Evolutionary conservation across 2,113 vertebrate species (phyloP).

Genomic region (Rhynchomys soricoides): DNA sequence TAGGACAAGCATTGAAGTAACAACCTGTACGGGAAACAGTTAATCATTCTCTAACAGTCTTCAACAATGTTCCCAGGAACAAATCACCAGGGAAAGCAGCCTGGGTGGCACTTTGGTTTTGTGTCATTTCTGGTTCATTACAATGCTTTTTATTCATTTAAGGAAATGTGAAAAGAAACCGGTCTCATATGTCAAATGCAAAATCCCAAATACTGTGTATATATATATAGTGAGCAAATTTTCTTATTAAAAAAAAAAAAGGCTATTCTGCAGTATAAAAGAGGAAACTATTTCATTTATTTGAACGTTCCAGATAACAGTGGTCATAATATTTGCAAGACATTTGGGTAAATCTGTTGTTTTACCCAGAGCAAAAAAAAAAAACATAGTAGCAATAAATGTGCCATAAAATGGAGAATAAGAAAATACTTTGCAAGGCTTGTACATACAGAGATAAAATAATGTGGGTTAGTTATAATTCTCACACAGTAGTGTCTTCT

Average conservation of each 20-base stretch:
- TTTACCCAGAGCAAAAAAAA: conserved; percentile 64
- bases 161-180: conserved; percentile 43
- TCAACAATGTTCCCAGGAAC: conserved; percentile 51
- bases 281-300: conserved; percentile 16
- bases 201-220: conserved; percentile 58
- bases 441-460: neutral
- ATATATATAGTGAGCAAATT: conserved; percentile 51
- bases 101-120: conserved; percentile 66
- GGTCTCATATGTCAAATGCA: conserved; percentile 53
- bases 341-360: conserved; percentile 71
- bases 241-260: conserved; percentile 5
- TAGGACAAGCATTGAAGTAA: conserved; percentile 56
- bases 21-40: conserved; percentile 68
- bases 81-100: conserved; percentile 56
- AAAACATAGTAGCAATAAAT: neutral
- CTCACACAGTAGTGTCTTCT: neutral
- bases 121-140: conserved; percentile 58
- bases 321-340: conserved; percentile 69
- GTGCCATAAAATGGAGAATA: neutral
- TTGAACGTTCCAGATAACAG: conserved; percentile 65
- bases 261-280: conserved; percentile 16
- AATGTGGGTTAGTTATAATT: neutral
- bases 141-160: conserved; percentile 61
- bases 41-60: conserved; percentile 67
- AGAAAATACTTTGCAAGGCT: neutral